Evolutionary conservation across 2,888 invertebrate species (phyloP).

Genomic region (Acheta domesticus): DNA sequence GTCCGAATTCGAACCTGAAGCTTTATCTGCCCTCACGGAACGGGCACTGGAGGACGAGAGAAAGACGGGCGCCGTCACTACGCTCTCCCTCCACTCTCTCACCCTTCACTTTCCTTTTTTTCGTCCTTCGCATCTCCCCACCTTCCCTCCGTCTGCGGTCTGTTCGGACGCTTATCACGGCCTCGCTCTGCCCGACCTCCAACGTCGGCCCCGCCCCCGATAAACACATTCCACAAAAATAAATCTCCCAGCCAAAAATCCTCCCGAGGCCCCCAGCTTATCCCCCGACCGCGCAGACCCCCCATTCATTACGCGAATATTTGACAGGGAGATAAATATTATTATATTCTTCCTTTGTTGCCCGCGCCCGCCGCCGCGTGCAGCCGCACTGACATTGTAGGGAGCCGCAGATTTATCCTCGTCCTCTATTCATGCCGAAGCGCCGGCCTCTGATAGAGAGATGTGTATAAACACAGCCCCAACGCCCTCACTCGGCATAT

Average conservation of each 20-base stretch:
- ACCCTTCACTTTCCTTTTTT: no score
- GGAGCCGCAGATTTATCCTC: slow-evolving; percentile 4
- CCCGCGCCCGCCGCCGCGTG: background rate
- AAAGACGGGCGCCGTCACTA: no score
- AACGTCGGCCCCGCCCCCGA: background rate
- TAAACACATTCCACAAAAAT: slow-evolving; percentile 2
- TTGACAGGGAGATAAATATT: slow-evolving; percentile 18
- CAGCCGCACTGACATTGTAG: background rate
- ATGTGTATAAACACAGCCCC: background rate
- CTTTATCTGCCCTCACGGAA: no score
- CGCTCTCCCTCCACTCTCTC: no score
- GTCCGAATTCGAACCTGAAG: no score
- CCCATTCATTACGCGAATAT: background rate
- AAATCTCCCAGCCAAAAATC: background rate
- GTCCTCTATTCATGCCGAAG: background rate
- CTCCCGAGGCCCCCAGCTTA: background rate
- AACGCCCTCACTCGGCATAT: no score
- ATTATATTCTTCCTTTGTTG: slow-evolving; percentile 18
- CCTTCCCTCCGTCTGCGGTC: background rate
- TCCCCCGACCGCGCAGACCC: background rate
- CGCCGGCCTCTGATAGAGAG: background rate
- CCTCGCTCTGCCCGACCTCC: background rate
- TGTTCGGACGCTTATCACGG: background rate
- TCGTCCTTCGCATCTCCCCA: no score
- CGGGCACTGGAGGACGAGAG: no score